phyloP scores from a whole-genome alignment of 2,888 invertebrate genomes.

The Exephanes ischioxanthus region DNA sequence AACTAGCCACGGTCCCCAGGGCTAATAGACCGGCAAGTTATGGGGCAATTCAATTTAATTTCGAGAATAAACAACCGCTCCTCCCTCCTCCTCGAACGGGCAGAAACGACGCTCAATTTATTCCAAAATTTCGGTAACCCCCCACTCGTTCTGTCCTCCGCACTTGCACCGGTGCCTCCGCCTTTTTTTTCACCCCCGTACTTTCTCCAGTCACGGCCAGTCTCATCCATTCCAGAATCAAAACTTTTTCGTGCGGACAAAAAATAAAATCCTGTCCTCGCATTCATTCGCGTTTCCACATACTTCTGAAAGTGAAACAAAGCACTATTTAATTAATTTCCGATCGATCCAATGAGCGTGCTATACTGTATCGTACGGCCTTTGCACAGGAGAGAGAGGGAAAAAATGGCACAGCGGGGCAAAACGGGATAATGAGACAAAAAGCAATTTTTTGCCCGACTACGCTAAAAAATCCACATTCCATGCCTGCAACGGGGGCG shows the following conservation, averaged over 20 bases:
- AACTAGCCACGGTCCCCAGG: slow-evolving; percentile 82
- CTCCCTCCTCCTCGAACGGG: slow-evolving; percentile 43
- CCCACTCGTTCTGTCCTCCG: neutral
- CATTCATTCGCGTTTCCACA: slow-evolving; percentile 18
- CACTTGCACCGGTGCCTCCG: neutral
- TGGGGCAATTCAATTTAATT: slow-evolving; percentile 84
- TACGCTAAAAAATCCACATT: too few relatives aligned
- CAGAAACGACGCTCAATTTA: slow-evolving; percentile 78
- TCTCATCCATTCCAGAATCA: neutral
- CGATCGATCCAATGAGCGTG: neutral
- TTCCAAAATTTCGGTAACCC: slow-evolving; percentile 74
- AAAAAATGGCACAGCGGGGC: too few relatives aligned
- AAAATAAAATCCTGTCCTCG: slow-evolving; percentile 41
- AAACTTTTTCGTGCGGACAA: slow-evolving; percentile 44
- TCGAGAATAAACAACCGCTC: slow-evolving; percentile 81
- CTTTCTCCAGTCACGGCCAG: slow-evolving; percentile 6
- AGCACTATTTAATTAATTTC: slow-evolving; percentile 23
- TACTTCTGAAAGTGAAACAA: slow-evolving; percentile 25
- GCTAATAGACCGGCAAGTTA: slow-evolving; percentile 84
- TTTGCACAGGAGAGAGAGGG: neutral
- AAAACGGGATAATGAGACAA: too few relatives aligned
- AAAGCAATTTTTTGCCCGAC: too few relatives aligned
- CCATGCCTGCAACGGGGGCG: too few relatives aligned
- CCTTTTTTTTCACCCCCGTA: slow-evolving; percentile 2
- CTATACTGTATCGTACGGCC: neutral